phyloP scores from a whole-genome alignment of 2,888 invertebrate genomes.

The Asteroscopus sphinx region DNA sequence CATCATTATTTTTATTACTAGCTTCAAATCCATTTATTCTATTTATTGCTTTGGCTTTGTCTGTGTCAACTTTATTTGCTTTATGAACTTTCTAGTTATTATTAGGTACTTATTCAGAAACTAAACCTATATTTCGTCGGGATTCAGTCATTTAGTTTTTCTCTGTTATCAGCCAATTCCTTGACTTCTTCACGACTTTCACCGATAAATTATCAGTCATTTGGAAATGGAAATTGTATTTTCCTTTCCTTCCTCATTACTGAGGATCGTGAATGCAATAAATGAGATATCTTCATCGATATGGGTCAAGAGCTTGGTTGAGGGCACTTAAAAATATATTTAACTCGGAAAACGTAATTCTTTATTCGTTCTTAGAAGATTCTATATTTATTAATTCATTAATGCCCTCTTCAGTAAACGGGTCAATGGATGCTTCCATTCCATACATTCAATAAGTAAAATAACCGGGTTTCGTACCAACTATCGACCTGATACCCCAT shows the following conservation, averaged over 20 bases:
- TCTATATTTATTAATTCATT: neutral
- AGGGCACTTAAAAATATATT: conserved; percentile 19
- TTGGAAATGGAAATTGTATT: conserved; percentile 39
- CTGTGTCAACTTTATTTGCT: too few species aligned
- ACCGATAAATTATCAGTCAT: conserved; percentile 27
- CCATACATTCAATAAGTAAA: too few species aligned
- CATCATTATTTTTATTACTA: conserved; percentile 21
- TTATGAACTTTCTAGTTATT: too few species aligned
- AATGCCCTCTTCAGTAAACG: neutral
- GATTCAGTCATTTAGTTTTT: too few species aligned
- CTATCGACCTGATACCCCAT: too few species aligned
- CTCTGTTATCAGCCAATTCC: conserved; percentile 7
- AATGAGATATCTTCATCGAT: conserved; percentile 30
- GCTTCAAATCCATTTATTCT: neutral
- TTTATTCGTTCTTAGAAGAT: neutral
- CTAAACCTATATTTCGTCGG: too few species aligned
- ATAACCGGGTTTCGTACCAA: too few species aligned
- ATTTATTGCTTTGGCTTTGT: too few species aligned
- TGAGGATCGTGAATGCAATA: conserved; percentile 29
- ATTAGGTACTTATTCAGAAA: too few species aligned
- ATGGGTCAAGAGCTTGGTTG: conserved; percentile 29
- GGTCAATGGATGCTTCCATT: neutral
- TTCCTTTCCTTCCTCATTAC: conserved; percentile 24
- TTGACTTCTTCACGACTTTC: conserved; percentile 13
- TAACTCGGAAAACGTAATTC: conserved; percentile 15